phyloP scores from a whole-genome alignment of 2,888 invertebrate genomes.

The Agrotis segetum region DNA sequence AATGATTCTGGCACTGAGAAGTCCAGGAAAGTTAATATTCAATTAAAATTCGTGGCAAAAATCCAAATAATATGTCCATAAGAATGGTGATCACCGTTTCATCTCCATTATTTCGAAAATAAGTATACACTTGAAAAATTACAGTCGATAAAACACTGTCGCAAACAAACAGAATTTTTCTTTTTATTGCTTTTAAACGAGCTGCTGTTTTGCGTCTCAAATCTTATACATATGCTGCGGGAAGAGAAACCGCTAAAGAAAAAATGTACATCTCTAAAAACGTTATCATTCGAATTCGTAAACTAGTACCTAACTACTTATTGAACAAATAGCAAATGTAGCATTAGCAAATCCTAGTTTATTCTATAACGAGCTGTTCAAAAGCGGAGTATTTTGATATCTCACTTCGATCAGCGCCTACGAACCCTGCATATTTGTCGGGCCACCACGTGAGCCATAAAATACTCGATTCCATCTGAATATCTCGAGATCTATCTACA shows the following conservation, averaged over 20 bases:
- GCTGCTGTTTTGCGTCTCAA: constrained; percentile 7
- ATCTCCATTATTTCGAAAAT: not conserved
- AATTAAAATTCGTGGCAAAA: not conserved
- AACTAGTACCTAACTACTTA: constrained; percentile 21
- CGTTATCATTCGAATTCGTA: not conserved
- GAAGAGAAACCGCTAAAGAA: constrained; percentile 1
- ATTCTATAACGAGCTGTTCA: constrained; percentile 29
- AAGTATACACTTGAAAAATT: not conserved
- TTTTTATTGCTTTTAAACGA: constrained; percentile 7
- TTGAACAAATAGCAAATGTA: constrained; percentile 29
- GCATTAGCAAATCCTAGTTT: constrained; percentile 26
- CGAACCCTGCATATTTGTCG: constrained; percentile 47
- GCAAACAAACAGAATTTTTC: not conserved
- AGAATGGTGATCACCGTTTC: not conserved
- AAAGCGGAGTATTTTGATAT: constrained; percentile 26
- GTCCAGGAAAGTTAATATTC: not conserved
- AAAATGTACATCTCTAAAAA: constrained; percentile 18
- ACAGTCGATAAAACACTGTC: constrained; percentile 8
- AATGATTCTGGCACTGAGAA: constrained; percentile 13
- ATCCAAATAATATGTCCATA: not conserved
- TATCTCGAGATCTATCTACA: constrained; percentile 40
- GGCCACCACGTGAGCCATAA: constrained; percentile 46
- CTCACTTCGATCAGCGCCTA: constrained; percentile 43
- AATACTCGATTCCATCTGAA: constrained; percentile 48
- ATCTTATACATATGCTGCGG: constrained; percentile 27